These are phyloP conservation scores for Malacoraja senta DNA, from an alignment of 2,797 vertebrate species.

Conservation along the genomic window DNA sequence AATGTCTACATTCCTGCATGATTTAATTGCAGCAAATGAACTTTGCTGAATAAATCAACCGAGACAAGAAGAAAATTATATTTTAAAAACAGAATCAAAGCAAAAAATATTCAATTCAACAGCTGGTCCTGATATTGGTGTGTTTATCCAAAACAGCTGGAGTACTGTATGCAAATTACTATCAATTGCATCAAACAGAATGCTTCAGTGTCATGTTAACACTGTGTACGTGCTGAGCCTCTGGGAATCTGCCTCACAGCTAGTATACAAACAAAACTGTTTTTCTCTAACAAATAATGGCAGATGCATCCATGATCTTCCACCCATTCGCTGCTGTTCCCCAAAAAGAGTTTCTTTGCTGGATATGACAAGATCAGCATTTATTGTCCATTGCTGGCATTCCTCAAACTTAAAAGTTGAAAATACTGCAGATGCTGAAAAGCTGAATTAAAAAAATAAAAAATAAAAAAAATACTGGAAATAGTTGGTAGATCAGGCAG, in stretches of 20 bases:
- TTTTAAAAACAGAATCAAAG: not conserved
- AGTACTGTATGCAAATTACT: not conserved
- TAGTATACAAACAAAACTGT: not conserved
- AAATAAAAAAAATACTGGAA: no score
- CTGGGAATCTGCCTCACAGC: not conserved
- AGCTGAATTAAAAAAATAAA: no score
- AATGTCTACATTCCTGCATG: not conserved
- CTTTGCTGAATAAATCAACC: not conserved
- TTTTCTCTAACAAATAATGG: not conserved
- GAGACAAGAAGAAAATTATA: not conserved
- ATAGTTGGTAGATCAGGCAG: no score
- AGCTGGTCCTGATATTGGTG: not conserved
- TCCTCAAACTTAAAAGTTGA: no score
- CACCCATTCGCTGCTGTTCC: no score
- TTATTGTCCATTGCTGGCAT: no score
- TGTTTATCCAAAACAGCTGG: constrained; percentile 3
- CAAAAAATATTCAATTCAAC: not conserved
- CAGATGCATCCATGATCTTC: not conserved
- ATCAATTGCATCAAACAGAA: constrained; percentile 6
- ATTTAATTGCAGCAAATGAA: not conserved
- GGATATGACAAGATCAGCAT: no score
- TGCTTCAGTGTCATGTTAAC: not conserved
- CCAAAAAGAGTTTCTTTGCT: no score
- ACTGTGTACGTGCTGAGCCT: no score
- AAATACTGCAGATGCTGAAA: no score